Base-by-base conservation (phyloP, 2,888 invertebrate species). In the Coecobrya sp. region DNA sequence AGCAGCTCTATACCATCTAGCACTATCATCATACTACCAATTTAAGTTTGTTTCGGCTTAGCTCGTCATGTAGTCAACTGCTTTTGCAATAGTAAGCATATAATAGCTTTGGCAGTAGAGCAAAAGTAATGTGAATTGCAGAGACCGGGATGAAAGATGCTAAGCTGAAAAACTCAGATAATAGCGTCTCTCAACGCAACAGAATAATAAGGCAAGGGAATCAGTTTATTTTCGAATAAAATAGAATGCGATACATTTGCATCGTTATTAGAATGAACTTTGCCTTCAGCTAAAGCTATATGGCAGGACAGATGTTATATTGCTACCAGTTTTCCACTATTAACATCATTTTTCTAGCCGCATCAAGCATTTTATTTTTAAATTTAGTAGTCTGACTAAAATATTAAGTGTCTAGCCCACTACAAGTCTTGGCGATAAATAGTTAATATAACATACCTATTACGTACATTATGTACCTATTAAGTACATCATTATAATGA, bases 211-310 rank as follows among this genome's bases (percentile, higher is more conserved):
- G 42, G 76, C 76, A 76, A 36, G 42, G n/a, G 19, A 59, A 55
- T 84, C 65, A 62, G 59, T 55, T 42, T 84, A 42, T 82, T 55
- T 82, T 55, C 16, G 19, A 45, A 70, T 8, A 30, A 19, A 59
- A 59, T 59, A 59, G n/a, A 59, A 70, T 70, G 27, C 55, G 79
- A 87, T 79, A 87, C 87, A 79, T 79, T 87, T 76, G 30, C 79
- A 79, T 86, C 59, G 59, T 86, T 59, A 76, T 76, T 62, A 45
- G 79, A 70, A 79, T 87, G 79, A 87, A 87, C 62, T 87, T 87
- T n/a, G 45, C 87, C 62, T 87, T 62, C 55, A 62, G 87, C 87
- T 30, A 76, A 30, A 62, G 19, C 70, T 70, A n/a, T 8, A 19
- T 70, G 19, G n/a, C n/a, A n/a, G n/a, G 5, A 42, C 36, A 36